Conservation (phyloP, 2,888 invertebrate genomes). For the Drosophila acutilabella region DNA sequence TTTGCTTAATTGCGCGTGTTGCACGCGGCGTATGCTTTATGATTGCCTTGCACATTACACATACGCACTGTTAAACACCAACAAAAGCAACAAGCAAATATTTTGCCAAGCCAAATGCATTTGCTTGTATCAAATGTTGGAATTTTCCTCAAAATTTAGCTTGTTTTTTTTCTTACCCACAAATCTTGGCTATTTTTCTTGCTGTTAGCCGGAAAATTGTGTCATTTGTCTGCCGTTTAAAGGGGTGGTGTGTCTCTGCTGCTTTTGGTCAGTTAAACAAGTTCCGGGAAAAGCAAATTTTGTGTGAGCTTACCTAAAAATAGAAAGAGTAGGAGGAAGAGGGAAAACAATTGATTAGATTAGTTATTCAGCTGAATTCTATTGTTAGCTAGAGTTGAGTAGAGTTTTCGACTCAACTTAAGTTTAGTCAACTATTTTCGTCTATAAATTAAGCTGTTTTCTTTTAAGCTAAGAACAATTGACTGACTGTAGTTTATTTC, state of each 20-base stretch:
- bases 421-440: neutral
- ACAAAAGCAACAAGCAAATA: conserved; percentile 66
- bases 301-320: conserved; percentile 57
- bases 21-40: conserved; percentile 75
- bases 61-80: conserved; percentile 64
- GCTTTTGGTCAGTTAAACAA: conserved; percentile 14
- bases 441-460: conserved; percentile 6
- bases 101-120: conserved; percentile 44
- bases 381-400: conserved; percentile 4
- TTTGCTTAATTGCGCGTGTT: conserved; percentile 75
- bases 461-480: conserved; percentile 3
- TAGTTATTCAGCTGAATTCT: conserved; percentile 23
- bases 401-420: neutral
- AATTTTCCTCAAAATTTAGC: conserved; percentile 39
- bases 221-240: conserved; percentile 46
- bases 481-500: conserved; percentile 33
- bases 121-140: conserved; percentile 53
- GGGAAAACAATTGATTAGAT: conserved; percentile 29
- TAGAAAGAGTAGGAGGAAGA: conserved; percentile 5
- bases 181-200: conserved; percentile 55
- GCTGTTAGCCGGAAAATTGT: conserved; percentile 43
- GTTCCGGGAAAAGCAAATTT: neutral
- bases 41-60: conserved; percentile 48
- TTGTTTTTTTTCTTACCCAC: conserved; percentile 18
- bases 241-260: conserved; percentile 10